A percentile compares a stretch with the other conserved stretches of the same genome.
Evolutionary conservation across 2,113 vertebrate species (phyloP).

Genomic region (Scolopax mira): DNA sequence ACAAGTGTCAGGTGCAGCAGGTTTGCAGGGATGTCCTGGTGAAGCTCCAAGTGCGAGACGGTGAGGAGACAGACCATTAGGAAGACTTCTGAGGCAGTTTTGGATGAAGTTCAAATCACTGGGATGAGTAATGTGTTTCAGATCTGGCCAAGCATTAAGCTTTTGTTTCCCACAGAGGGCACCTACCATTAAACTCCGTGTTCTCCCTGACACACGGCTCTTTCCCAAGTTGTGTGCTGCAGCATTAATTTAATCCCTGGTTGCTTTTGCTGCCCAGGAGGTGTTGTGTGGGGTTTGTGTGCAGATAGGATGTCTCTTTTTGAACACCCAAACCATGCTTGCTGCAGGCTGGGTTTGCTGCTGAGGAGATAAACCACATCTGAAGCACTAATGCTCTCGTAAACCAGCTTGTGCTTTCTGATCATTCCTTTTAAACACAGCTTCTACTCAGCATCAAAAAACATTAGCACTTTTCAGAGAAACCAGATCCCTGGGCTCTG

Average conservation of each 20-base stretch:
- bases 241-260: not conserved
- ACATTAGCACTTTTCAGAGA: constrained; percentile 56
- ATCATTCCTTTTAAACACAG: constrained; percentile 69
- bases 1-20: constrained; percentile 35
- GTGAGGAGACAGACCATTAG: constrained; percentile 47
- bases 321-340: constrained; percentile 47
- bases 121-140: constrained; percentile 30
- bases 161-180: not conserved
- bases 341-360: constrained; percentile 48
- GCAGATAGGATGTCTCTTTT: constrained; percentile 57
- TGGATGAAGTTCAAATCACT: constrained; percentile 66
- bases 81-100: constrained; percentile 70
- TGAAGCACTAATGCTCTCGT: constrained; percentile 62
- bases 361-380: constrained; percentile 71
- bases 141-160: not conserved
- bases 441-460: constrained; percentile 70
- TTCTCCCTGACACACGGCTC: not conserved
- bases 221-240: not conserved
- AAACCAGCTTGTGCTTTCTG: constrained; percentile 63
- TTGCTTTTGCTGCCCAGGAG: constrained; percentile 33
- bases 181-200: not conserved
- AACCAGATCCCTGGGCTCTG: constrained; percentile 55
- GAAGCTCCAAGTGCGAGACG: not conserved
- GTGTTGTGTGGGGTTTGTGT: constrained; percentile 3
- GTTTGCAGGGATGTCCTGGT: not conserved